A percentile compares a stretch with the other conserved stretches of the same genome.
phyloP scores from a whole-genome alignment of 2,797 vertebrate species.

The Heterohyrax brucei region DNA sequence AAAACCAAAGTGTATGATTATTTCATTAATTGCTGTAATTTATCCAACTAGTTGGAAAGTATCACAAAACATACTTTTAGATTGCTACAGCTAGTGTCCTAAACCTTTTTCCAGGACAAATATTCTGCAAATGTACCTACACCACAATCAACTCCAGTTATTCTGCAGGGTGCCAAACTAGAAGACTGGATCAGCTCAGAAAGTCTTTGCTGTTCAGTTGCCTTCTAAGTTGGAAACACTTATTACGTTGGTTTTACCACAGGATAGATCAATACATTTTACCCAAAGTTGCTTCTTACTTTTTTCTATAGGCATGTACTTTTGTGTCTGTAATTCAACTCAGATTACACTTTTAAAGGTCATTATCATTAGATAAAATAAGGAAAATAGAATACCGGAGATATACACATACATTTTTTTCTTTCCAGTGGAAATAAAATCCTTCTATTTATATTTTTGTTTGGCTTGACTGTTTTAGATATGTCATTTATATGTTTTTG shows the following conservation, averaged over 20 bases:
- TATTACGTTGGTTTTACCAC: not conserved
- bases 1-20: not conserved
- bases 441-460: not conserved
- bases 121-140: not conserved
- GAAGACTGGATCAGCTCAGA: not conserved
- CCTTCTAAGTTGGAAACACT: not conserved
- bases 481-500: too few species aligned
- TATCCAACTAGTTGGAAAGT: not conserved
- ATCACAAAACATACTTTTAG: not conserved
- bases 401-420: not conserved
- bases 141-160: not conserved
- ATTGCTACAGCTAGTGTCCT: not conserved
- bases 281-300: not conserved
- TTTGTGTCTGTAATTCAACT: constrained; percentile 20
- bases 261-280: not conserved
- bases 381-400: not conserved
- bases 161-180: not conserved
- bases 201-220: not conserved
- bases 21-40: not conserved
- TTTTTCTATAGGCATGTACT: not conserved
- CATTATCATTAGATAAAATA: not conserved
- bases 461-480: not conserved
- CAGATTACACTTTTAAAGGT: not conserved
- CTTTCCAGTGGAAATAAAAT: not conserved
- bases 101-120: not conserved